Percentiles rank a stretch among this genome's conserved stretches.
Evolutionary conservation across 1,140 invertebrate species (phyloP).

Genomic region (Magallana ariakensis): DNA sequence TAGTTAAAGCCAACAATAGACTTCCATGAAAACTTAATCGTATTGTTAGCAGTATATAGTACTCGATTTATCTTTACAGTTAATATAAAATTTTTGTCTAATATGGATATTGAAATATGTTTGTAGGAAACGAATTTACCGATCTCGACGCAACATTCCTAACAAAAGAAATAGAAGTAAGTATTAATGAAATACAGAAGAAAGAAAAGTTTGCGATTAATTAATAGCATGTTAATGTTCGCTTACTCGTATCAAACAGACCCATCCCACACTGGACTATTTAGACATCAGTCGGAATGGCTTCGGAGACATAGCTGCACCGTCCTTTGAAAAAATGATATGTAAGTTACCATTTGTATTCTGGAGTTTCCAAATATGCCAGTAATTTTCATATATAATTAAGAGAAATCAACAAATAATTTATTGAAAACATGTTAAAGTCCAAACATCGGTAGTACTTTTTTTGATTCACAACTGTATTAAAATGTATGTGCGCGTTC

Average conservation of each 20-base stretch:
- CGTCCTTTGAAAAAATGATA: constrained; percentile 64
- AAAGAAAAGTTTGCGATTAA: background rate
- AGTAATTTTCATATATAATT: too few species aligned
- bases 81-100: too few species aligned
- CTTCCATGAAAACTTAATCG: too few species aligned
- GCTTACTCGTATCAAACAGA: constrained; percentile 50
- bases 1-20: too few species aligned
- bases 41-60: too few species aligned
- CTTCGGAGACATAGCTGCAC: constrained; percentile 63
- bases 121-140: constrained; percentile 67
- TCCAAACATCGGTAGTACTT: too few species aligned
- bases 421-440: too few species aligned
- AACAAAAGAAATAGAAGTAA: constrained; percentile 63
- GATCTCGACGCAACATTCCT: constrained; percentile 62
- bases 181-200: background rate
- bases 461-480: too few species aligned
- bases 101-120: background rate
- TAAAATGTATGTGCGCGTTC: too few species aligned
- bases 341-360: constrained; percentile 44
- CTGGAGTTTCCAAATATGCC: too few species aligned
- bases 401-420: too few species aligned
- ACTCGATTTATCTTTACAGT: too few species aligned
- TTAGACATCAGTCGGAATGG: constrained; percentile 67
- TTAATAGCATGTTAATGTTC: background rate
- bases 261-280: constrained; percentile 54